Evolutionary conservation across 2,797 vertebrate genomes (phyloP).

Genomic region (Jordanella pulchra): DNA sequence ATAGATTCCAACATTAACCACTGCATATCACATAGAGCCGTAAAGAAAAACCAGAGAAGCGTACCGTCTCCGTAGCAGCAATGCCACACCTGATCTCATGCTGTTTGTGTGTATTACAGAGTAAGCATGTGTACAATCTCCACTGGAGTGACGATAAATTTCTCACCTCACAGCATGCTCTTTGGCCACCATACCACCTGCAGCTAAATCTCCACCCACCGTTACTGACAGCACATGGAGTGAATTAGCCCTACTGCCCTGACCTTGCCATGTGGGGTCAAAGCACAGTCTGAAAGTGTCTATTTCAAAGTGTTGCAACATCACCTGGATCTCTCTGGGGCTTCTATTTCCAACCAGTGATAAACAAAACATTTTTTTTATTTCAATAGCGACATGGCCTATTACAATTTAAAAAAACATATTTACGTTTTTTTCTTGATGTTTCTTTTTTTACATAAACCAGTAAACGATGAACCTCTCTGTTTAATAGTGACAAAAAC

Average conservation of each 20-base stretch:
- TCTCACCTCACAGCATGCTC: conserved; percentile 57
- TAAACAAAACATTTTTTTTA: conserved; percentile 59
- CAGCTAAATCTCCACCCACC: conserved; percentile 46
- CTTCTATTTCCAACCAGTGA: conserved; percentile 75
- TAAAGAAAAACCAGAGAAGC: conserved; percentile 15
- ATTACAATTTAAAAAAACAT: too few species aligned
- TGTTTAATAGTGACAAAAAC: neutral
- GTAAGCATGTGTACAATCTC: conserved; percentile 35
- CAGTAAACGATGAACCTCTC: neutral
- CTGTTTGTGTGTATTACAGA: conserved; percentile 48
- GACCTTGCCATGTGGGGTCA: conserved; percentile 86
- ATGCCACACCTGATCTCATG: conserved; percentile 46
- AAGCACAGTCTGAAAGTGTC: conserved; percentile 84
- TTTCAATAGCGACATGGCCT: neutral
- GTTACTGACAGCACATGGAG: conserved; percentile 81
- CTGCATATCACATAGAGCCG: conserved; percentile 38
- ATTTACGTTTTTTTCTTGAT: too few species aligned
- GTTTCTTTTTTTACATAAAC: neutral
- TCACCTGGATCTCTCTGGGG: conserved; percentile 24
- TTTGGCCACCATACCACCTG: conserved; percentile 44
- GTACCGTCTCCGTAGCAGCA: conserved; percentile 27
- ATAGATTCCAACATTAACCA: conserved; percentile 61
- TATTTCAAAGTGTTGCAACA: conserved; percentile 77
- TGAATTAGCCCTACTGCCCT: conserved; percentile 85
- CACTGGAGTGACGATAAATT: conserved; percentile 55